Evolutionary conservation across 2,888 invertebrate species (phyloP), one percentile per base, ranked within the genome.

Genomic region (Autographa pulchrina): DNA sequence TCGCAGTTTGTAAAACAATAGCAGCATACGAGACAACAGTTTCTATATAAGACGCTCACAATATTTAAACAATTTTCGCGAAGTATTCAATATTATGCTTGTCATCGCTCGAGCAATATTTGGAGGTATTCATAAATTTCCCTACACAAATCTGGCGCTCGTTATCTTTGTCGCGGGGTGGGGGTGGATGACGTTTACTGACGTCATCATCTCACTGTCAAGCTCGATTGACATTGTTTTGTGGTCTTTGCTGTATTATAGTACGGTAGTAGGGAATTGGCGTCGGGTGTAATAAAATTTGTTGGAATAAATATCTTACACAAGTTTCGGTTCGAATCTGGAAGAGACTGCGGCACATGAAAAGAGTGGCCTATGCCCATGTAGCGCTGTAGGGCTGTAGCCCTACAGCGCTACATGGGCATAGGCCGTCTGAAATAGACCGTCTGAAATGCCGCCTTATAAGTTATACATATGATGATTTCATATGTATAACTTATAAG

Each of bases 131-230:
- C 87, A 89, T 89, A 89, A 89, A 90, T 90, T 89, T 89, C 79
- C 86, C 83, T 88, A 86, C 87, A 86, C 88, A 91, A 92, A 92
- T 92, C 91, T 89, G 86, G 81, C 80, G 86, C 88, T 91, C 88
- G 90, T 91, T 90, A 90, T 89, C 89, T 88, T 90, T 89, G 89
- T 91, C 87, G 89, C 84, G 85, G 81, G 73, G 72, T 70, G 72
- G 73, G 68, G 75, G 59, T 69, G 81, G 80, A 83, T 89, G 89
- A 91, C 90, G 88, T 90, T 89, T 90, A 86, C 88, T 91, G 91
- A 92, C 90, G 92, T 93, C 93, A 92, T 93, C 93, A 89, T 92
- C 87, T 88, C 84, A 82, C 87, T 84, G 86, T 85, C 85, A 86
- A 70, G 82, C 85, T 87, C 87, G 83, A 90, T 89, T 90, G 90